These are phyloP conservation scores for Globicephala melas DNA, from an alignment of 2,113 vertebrate genomes.

Conservation along the genomic window DNA sequence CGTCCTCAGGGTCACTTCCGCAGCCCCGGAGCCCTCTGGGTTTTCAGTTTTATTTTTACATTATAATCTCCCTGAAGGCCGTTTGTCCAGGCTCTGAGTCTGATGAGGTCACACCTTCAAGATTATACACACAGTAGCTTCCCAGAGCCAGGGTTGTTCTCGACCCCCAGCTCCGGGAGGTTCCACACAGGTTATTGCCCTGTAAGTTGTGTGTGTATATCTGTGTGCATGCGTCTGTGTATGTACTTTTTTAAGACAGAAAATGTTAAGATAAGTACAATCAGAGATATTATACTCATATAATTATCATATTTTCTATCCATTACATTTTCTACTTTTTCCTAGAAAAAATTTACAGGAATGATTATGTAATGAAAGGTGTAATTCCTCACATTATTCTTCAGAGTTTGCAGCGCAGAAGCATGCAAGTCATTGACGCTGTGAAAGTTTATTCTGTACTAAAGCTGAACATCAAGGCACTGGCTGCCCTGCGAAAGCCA, in stretches of 20 bases:
- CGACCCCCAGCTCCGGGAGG: background rate
- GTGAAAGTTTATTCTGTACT: slow-evolving; percentile 32
- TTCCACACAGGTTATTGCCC: background rate
- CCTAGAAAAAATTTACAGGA: slow-evolving; percentile 14
- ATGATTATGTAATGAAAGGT: slow-evolving; percentile 48
- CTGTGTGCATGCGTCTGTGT: background rate
- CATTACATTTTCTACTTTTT: background rate
- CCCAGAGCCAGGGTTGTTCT: background rate
- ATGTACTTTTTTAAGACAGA: background rate
- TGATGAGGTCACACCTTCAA: background rate
- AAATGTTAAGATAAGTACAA: background rate
- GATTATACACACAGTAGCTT: background rate
- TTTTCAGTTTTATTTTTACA: background rate
- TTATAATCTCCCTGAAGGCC: background rate
- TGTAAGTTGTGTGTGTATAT: background rate
- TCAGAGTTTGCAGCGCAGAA: background rate
- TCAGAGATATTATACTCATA: background rate
- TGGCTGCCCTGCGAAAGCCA: slow-evolving; percentile 37
- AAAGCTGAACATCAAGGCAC: slow-evolving; percentile 39
- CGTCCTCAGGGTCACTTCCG: background rate
- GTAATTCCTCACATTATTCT: slow-evolving; percentile 54
- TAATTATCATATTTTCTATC: background rate
- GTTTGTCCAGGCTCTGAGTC: background rate
- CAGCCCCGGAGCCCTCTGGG: fast-evolving
- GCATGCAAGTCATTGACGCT: slow-evolving; percentile 13